phyloP scores from a whole-genome alignment of 2,888 invertebrate genomes.

The Andrena chrysosceles region DNA sequence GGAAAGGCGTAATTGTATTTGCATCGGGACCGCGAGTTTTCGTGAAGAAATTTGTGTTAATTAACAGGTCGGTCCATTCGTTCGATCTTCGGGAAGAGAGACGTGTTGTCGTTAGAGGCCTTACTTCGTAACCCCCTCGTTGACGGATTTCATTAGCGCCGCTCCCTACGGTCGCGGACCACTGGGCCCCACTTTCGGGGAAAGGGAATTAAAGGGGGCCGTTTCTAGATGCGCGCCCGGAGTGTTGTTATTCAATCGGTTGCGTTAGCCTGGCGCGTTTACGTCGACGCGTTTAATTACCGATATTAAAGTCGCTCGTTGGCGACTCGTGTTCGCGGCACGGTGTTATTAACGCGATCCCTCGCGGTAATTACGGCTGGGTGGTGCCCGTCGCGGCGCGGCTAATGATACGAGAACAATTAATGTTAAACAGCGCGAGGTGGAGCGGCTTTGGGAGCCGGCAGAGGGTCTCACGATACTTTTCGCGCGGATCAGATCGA shows the following conservation, averaged over 20 bases:
- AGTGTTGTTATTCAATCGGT: conserved; percentile 41
- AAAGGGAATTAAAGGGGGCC: background rate
- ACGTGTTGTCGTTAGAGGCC: conserved; percentile 6
- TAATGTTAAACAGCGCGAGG: conserved; percentile 27
- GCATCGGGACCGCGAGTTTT: conserved; percentile 29
- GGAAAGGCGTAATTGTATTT: conserved; percentile 45
- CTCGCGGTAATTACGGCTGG: conserved; percentile 39
- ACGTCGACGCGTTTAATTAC: conserved; percentile 51
- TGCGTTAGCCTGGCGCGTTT: conserved; percentile 37
- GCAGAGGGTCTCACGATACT: conserved; percentile 10
- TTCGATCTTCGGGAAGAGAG: too few species aligned
- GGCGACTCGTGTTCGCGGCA: conserved; percentile 42
- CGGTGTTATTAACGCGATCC: conserved; percentile 47
- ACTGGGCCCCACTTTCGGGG: background rate
- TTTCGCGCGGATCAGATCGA: background rate
- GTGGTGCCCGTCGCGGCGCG: conserved; percentile 5
- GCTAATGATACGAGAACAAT: conserved; percentile 45
- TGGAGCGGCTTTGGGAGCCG: conserved; percentile 4
- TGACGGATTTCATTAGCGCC: conserved; percentile 47
- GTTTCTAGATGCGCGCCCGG: background rate
- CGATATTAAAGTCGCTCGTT: conserved; percentile 44
- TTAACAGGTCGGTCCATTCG: conserved; percentile 10
- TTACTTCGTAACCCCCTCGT: conserved; percentile 11
- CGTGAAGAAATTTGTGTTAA: conserved; percentile 1
- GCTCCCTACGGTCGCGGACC: background rate